These are phyloP conservation scores for Borostomias antarcticus DNA, from an alignment of 2,797 vertebrate species.

Conservation along the genomic window DNA sequence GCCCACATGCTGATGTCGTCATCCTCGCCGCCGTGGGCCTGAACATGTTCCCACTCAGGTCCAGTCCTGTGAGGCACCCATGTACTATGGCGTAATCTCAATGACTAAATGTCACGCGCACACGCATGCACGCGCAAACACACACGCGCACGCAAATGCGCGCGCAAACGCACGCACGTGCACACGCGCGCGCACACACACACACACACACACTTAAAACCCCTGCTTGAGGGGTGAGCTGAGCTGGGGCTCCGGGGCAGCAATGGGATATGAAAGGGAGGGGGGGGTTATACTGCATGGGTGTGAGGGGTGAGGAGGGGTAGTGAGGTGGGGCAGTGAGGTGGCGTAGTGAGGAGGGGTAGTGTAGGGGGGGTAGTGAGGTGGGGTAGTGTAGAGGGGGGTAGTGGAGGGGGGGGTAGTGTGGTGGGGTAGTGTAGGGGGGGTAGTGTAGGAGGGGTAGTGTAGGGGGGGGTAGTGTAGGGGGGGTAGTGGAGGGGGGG, in stretches of 20 bases:
- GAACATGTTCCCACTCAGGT: constrained; percentile 46
- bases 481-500: not conserved
- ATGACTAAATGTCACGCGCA: constrained; percentile 12
- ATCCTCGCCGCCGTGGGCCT: constrained; percentile 18
- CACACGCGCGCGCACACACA: not conserved
- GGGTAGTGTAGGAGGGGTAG: too few relatives aligned
- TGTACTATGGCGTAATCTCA: constrained; percentile 43
- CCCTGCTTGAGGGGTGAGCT: constrained; percentile 8
- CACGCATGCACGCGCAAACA: not conserved
- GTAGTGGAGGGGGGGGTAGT: not conserved
- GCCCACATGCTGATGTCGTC: constrained; percentile 48
- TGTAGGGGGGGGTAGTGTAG: too few relatives aligned
- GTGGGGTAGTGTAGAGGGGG: not conserved
- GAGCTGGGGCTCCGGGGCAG: too few relatives aligned
- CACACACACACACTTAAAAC: not conserved
- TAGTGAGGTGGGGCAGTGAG: constrained; percentile 5
- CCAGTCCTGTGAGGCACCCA: constrained; percentile 33
- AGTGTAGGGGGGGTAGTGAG: not conserved
- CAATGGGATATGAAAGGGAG: too few relatives aligned
- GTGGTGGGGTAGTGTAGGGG: too few relatives aligned
- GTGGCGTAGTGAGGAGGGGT: not conserved
- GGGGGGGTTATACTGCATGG: too few relatives aligned
- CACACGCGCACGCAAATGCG: not conserved
- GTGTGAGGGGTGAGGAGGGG: not conserved
- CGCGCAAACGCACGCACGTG: too few relatives aligned